phyloP scores from a whole-genome alignment of 2,888 invertebrate species.

The Bimastos eiseni region DNA sequence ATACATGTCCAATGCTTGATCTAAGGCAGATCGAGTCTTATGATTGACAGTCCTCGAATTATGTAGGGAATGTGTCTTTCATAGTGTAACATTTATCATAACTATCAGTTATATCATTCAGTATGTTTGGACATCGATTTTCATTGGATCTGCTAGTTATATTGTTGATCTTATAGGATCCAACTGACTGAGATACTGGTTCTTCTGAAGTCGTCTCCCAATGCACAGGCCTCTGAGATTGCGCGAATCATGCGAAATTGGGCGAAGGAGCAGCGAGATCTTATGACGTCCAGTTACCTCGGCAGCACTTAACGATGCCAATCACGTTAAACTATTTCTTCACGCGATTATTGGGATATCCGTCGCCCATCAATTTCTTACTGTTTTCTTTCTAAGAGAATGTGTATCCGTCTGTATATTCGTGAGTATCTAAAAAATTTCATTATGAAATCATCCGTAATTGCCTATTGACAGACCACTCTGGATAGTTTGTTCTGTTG shows the following conservation, averaged over 20 bases:
- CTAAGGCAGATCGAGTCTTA: too few relatives aligned
- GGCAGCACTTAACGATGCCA: background rate
- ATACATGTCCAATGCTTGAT: too few relatives aligned
- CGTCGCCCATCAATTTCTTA: background rate
- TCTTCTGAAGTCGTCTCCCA: constrained; percentile 21
- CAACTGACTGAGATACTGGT: constrained; percentile 1
- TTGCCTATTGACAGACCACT: too few relatives aligned
- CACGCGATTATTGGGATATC: background rate
- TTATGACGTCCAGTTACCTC: background rate
- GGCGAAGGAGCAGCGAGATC: constrained; percentile 16
- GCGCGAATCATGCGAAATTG: background rate
- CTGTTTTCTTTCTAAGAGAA: background rate
- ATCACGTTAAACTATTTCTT: background rate
- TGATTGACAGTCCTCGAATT: too few relatives aligned
- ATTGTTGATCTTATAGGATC: background rate
- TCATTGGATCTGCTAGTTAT: background rate
- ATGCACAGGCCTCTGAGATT: background rate
- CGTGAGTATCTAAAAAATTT: background rate
- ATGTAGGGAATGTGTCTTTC: too few relatives aligned
- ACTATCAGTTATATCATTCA: background rate
- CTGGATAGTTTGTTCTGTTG: too few relatives aligned
- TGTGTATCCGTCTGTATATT: background rate
- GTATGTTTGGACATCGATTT: background rate
- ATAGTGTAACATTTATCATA: background rate
- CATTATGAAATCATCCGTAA: background rate